Base-by-base conservation (phyloP, 1,140 invertebrate species). In the Halyomorpha halys region DNA sequence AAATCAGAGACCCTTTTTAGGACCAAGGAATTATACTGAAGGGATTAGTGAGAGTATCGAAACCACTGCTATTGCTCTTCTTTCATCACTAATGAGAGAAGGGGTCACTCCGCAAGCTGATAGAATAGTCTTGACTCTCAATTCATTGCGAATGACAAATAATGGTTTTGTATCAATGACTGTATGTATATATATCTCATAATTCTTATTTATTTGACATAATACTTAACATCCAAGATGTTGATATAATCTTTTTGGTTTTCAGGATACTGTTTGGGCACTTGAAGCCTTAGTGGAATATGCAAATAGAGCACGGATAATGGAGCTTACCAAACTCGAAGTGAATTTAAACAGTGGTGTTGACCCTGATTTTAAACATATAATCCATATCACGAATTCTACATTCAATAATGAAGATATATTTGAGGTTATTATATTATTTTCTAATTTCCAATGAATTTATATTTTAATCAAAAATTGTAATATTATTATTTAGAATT, bases 271-370 rank as follows among this genome's bases (percentile, higher is more conserved):
- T 0, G 70, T 81, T 59, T 72, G 80, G 16, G 82, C 82, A 6
- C 74, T 82, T 68, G 77, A 84, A 73, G 82, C 83, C 3, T 70
- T 85, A 64, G 80, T 76, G 5, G 77, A 80, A 66, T 83, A 78
- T 71, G 78, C 82, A 0, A 79, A 80, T 69, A 70, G 79, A 47
- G 79, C 82, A 18, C 72, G 81, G 30, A 74, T 83, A 25, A 70
- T 82, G 21, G 81, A 81, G 59, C 76, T 83, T 44, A 83, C 81
- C 54, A 74, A 81, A 45, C 76, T 84, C 70, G 70, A 73, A 49
- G 69, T 83, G 0, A 67, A 67, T 1, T 60, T 82, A 21, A 75
- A 79, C 65, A 71, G 78, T 0, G 77, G 77, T 2, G 73, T 76
- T 44, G 67, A 70, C 51, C 66, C 68, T 0, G 68, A 73, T 23